Evolutionary conservation across 2,797 vertebrate genomes (phyloP), one percentile per base, ranked within the genome.

Genomic region (Pogonophryne albipinna): DNA sequence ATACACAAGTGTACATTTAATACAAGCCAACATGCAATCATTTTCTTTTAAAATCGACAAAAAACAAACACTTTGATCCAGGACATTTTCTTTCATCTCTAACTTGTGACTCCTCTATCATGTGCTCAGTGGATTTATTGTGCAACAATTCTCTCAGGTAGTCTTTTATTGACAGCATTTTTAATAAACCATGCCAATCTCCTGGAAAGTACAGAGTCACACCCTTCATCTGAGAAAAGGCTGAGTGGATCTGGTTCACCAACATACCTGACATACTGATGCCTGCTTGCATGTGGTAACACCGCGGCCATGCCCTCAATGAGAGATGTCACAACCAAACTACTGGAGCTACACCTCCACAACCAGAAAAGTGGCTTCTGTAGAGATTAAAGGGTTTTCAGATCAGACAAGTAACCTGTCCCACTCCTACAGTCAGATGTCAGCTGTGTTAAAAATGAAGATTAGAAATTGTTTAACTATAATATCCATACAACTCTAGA

Each of bases 231-330:
- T 70, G 65, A 64, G 80, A 71, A 57, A 27, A 4, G 34, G 66
- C 72, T 78, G 53, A 71, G 72, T 53, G 63, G 82, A 93, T 86
- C 94, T 90, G 91, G 94, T 95, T 93, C 71, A 82, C 83, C 94
- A 74, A 84, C 93, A 94, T 94, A 93, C 92, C 93, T 89, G 65
- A 91, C 83, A 93, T 93, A 82, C 84, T 90, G 73, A 75, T 78
- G 74, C 82, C 70, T 70, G 15, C 44, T 46, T 92, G 82, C 90
- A 79, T 91, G 91, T 92, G 90, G 82, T 58, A 92, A 92, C 92
- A 88, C 80, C 80, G 31, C 88, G 67, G 80, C 83, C 83, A 71
- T 89, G 74, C 82, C 90, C 78, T 86, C 76, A 19, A 14, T 64
- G 80, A 68, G 64, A 72, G 78, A 57, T 89, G 86, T 89, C 85